phyloP scores from a whole-genome alignment of 2,888 invertebrate genomes.

The Mimumesa dahlbomi region DNA sequence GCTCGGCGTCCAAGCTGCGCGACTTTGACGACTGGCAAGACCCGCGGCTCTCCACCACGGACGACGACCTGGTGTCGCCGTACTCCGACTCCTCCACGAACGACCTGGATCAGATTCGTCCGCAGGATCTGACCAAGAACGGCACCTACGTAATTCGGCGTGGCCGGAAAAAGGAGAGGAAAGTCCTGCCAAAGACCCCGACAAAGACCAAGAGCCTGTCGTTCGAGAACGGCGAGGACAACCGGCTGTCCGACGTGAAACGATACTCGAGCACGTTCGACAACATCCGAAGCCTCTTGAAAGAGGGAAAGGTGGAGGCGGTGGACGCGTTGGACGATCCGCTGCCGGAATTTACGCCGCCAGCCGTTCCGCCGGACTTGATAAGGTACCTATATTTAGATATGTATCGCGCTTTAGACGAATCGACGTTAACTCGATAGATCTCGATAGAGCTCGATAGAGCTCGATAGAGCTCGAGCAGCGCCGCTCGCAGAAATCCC shows the following conservation, averaged over 20 bases:
- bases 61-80: constrained; percentile 86
- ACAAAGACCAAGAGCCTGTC: constrained; percentile 81
- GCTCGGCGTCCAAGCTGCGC: constrained; percentile 86
- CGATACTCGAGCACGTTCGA: constrained; percentile 89
- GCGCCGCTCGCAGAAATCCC: no score
- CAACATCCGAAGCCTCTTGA: constrained; percentile 87
- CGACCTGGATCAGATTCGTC: constrained; percentile 76
- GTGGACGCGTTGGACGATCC: constrained; percentile 80
- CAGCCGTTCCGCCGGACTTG: constrained; percentile 83
- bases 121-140: constrained; percentile 82
- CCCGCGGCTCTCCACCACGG: constrained; percentile 85
- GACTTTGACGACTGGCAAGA: constrained; percentile 90
- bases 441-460: no score
- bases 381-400: no score
- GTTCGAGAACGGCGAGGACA: constrained; percentile 81
- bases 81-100: constrained; percentile 84
- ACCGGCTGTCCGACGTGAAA: constrained; percentile 84
- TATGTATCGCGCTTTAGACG: no score
- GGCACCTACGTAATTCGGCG: constrained; percentile 92
- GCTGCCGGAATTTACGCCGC: constrained; percentile 83
- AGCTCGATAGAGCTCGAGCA: no score
- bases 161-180: constrained; percentile 85
- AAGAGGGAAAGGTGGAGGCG: constrained; percentile 83
- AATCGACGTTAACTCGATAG: no score
- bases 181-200: constrained; percentile 84